A percentile compares a stretch with the other conserved stretches of the same genome.
These are phyloP conservation scores for Amazona guildingii DNA, from an alignment of 2,113 vertebrate species.

Conservation along the genomic window DNA sequence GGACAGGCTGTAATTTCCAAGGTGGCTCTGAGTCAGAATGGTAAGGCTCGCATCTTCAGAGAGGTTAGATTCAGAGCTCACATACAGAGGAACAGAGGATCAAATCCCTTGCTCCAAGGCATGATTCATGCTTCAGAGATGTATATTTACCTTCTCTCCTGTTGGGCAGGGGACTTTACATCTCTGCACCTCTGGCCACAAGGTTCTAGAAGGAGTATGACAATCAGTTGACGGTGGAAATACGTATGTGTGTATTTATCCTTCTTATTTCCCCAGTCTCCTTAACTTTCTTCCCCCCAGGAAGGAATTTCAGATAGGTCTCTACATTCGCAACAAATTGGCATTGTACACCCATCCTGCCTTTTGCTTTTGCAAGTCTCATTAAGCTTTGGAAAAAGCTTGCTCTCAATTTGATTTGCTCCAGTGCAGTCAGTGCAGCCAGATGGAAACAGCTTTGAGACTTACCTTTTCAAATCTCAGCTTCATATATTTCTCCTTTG, in stretches of 20 bases:
- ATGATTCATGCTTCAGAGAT: not conserved
- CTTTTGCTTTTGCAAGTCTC: not conserved
- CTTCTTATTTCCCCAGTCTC: not conserved
- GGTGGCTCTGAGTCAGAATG: not conserved
- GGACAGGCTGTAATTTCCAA: not conserved
- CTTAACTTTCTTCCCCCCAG: not conserved
- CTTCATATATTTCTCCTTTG: slow-evolving; percentile 14
- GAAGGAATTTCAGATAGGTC: not conserved
- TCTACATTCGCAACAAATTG: not conserved
- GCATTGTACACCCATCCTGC: not conserved
- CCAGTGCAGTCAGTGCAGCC: not conserved
- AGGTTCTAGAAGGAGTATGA: not conserved
- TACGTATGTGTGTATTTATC: not conserved
- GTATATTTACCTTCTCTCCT: not conserved
- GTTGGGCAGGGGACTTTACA: not conserved
- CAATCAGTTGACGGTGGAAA: not conserved
- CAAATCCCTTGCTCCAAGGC: not conserved
- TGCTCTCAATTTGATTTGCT: not conserved
- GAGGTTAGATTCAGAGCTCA: not conserved
- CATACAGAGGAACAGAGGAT: not conserved
- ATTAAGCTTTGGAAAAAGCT: slow-evolving; percentile 13
- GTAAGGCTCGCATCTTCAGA: not conserved
- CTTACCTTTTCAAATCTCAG: slow-evolving; percentile 29
- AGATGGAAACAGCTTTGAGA: not conserved
- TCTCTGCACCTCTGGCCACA: not conserved